Evolutionary conservation across 2,113 vertebrate species (phyloP).

Genomic region (Saguinus imperator): DNA sequence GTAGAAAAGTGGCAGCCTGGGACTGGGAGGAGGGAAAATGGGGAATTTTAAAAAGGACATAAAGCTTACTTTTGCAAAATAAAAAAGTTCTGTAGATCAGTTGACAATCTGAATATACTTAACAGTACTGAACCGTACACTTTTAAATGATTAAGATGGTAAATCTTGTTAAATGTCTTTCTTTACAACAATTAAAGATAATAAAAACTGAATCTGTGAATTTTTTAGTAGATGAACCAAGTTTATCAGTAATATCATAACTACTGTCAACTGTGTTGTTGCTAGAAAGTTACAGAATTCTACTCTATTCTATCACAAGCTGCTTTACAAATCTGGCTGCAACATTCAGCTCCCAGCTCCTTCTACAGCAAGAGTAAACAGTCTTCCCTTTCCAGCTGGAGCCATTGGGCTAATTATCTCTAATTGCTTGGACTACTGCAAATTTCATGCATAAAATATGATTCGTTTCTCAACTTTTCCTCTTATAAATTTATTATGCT

Average conservation of each 20-base stretch:
- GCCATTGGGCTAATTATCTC: neutral
- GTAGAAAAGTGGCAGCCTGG: neutral
- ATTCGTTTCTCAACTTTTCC: slow-evolving; percentile 3
- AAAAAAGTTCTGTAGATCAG: neutral
- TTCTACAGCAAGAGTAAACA: neutral
- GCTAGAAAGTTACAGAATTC: neutral
- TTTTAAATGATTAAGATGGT: neutral
- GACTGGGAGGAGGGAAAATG: neutral
- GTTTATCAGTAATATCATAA: too few relatives aligned
- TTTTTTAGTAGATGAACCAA: neutral
- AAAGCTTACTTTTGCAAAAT: neutral
- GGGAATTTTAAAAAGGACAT: neutral
- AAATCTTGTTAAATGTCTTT: neutral
- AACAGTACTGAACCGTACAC: neutral
- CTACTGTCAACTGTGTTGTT: neutral
- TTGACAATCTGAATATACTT: neutral
- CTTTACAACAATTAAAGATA: neutral
- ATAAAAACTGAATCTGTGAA: neutral
- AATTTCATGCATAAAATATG: slow-evolving; percentile 49
- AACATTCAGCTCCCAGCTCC: neutral
- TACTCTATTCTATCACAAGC: neutral
- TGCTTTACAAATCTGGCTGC: neutral
- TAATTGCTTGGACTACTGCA: neutral
- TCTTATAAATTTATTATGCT: slow-evolving; percentile 42
- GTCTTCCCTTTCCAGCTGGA: neutral